phyloP scores from a whole-genome alignment of 2,888 invertebrate genomes.

The Lochmaea crataegi region DNA sequence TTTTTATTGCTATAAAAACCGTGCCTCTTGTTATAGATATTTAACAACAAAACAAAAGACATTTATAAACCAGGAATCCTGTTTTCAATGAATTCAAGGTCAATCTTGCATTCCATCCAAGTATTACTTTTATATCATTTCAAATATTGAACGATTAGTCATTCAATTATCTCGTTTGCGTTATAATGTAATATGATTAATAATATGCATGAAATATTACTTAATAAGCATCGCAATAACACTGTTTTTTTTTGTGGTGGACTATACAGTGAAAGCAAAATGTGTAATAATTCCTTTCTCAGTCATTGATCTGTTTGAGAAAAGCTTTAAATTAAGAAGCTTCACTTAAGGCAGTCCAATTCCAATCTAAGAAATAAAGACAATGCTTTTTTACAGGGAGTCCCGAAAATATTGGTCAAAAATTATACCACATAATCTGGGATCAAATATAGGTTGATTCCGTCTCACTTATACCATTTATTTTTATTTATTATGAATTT shows the following conservation, averaged over 20 bases:
- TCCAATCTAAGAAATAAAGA: no score
- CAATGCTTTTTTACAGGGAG: no score
- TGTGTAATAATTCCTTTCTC: neutral
- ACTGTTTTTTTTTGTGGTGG: neutral
- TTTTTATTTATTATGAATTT: no score
- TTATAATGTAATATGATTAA: constrained; percentile 16
- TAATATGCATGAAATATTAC: constrained; percentile 24
- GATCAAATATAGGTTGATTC: no score
- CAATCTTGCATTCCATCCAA: constrained; percentile 26
- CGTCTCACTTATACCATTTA: no score
- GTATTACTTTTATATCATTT: constrained; percentile 7
- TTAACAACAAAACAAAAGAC: constrained; percentile 14
- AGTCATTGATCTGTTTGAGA: no score
- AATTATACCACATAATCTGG: no score
- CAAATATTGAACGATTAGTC: constrained; percentile 10
- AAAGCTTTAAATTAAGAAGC: no score
- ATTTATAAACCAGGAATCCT: constrained; percentile 26
- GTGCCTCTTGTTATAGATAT: constrained; percentile 5
- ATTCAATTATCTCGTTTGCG: neutral
- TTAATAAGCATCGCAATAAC: constrained; percentile 14
- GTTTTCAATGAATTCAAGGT: constrained; percentile 31
- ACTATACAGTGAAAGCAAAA: constrained; percentile 7
- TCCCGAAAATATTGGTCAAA: no score
- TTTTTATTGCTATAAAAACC: neutral
- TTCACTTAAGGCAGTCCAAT: no score